Conservation (phyloP, 1,140 invertebrate genomes). For the Platorchestia sp. region DNA sequence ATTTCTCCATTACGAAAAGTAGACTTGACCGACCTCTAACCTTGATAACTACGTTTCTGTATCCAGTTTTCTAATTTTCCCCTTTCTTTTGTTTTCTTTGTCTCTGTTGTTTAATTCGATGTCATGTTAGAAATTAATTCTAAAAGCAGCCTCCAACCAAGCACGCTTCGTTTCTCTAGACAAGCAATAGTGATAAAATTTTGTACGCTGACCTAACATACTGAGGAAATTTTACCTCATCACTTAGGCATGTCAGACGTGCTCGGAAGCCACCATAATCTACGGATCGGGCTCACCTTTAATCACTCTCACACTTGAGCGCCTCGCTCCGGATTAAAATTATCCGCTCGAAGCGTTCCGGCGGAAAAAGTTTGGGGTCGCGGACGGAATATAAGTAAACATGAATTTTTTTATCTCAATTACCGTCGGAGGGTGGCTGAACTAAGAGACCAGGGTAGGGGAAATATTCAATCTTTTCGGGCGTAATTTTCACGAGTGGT, state of each 20-base stretch:
- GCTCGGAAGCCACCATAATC: neutral
- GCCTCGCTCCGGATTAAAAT: neutral
- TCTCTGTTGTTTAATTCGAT: neutral
- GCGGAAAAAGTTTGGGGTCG: neutral
- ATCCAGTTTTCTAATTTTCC: neutral
- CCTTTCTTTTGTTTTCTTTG: too few species aligned
- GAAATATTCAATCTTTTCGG: neutral
- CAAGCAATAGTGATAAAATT: neutral
- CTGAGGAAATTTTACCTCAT: neutral
- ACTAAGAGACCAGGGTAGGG: neutral
- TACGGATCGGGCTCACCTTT: neutral
- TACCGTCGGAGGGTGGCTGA: neutral
- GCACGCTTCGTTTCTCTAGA: too few species aligned
- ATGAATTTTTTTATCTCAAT: neutral
- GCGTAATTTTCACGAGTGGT: neutral
- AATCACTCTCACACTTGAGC: neutral
- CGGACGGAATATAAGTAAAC: neutral
- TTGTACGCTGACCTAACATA: neutral
- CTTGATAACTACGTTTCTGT: neutral
- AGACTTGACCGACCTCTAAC: neutral
- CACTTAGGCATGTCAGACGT: neutral
- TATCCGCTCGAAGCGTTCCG: neutral
- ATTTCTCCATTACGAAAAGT: too few species aligned
- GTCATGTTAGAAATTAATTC: neutral
- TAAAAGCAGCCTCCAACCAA: neutral